Conservation (phyloP, 2,113 vertebrate species). For the Clarias magur region DNA sequence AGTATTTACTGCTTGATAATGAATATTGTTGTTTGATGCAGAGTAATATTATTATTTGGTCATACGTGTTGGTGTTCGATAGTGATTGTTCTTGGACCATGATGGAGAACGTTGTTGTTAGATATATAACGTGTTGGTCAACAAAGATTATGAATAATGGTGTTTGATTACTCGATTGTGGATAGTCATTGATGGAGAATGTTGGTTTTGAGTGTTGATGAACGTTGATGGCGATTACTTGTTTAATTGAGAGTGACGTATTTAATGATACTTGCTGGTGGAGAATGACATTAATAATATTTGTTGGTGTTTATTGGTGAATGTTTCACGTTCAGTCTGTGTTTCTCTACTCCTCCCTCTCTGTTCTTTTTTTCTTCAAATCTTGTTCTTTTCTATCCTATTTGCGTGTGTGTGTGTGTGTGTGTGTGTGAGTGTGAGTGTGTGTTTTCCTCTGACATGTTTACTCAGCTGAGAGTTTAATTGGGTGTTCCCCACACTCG, state of each 20-base stretch:
- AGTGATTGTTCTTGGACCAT: background rate
- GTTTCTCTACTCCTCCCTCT: background rate
- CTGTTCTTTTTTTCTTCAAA: background rate
- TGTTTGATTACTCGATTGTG: background rate
- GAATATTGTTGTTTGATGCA: too few relatives aligned
- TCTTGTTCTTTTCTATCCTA: background rate
- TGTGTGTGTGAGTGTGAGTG: conserved; percentile 24
- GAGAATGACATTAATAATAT: too few relatives aligned
- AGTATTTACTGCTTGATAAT: too few relatives aligned
- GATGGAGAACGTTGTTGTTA: background rate
- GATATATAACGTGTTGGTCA: background rate
- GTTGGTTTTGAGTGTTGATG: too few relatives aligned
- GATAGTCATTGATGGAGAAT: background rate
- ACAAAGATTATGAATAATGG: background rate
- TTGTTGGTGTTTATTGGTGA: background rate
- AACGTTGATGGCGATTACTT: too few relatives aligned
- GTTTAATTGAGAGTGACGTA: too few relatives aligned
- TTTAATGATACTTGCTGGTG: too few relatives aligned
- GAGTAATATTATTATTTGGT: background rate
- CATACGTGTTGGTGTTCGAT: background rate
- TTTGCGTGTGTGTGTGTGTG: conserved; percentile 9
- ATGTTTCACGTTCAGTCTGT: background rate
- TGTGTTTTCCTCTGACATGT: background rate
- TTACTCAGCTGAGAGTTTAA: conserved; percentile 37
- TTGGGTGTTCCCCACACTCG: conserved; percentile 16